Evolutionary conservation across 2,113 vertebrate genomes (phyloP).

Genomic region (Urocitellus parryii): DNA sequence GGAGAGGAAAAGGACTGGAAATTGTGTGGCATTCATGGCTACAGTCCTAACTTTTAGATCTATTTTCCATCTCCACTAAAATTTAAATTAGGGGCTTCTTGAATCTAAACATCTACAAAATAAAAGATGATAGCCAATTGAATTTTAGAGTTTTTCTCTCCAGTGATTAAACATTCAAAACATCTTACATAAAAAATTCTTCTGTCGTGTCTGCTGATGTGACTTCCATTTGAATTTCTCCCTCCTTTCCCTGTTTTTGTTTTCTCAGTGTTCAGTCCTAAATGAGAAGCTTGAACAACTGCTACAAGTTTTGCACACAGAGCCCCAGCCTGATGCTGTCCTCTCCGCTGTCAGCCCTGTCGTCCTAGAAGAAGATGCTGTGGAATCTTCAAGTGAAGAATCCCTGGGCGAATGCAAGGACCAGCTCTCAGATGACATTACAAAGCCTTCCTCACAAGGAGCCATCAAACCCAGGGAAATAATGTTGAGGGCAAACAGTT

Average conservation of each 20-base stretch:
- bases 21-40: neutral
- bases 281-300: constrained; percentile 97
- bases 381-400: constrained; percentile 94
- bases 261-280: constrained; percentile 92
- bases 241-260: neutral
- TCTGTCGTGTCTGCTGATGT: neutral
- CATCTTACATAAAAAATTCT: neutral
- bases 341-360: constrained; percentile 88
- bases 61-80: neutral
- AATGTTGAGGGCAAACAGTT: constrained; percentile 96
- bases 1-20: neutral
- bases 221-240: neutral
- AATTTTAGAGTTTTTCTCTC: neutral
- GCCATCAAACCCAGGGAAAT: constrained; percentile 92
- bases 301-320: constrained; percentile 93
- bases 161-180: neutral
- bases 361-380: constrained; percentile 93
- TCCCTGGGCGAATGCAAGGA: constrained; percentile 94
- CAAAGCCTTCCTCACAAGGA: constrained; percentile 89
- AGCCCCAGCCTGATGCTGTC: constrained; percentile 87
- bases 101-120: neutral
- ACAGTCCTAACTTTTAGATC: neutral
- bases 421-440: constrained; percentile 89
- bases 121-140: neutral
- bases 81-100: neutral